These are phyloP conservation scores for Chymomyza costata DNA, from an alignment of 1,140 invertebrate species.

Conservation along the genomic window DNA sequence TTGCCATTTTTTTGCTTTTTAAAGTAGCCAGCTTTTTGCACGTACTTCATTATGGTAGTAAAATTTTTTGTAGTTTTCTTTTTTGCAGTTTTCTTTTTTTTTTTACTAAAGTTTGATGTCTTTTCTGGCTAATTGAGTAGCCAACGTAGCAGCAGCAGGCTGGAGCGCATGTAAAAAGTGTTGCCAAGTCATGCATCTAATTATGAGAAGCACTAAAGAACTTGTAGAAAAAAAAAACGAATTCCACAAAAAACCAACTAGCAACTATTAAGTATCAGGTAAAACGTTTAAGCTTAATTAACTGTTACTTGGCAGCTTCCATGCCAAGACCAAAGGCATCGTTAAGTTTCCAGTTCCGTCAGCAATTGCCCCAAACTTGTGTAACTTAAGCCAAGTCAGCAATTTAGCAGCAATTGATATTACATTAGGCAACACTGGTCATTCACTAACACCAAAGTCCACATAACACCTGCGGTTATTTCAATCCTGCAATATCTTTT, in stretches of 20 bases:
- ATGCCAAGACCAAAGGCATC: too few relatives aligned
- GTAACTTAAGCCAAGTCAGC: too few relatives aligned
- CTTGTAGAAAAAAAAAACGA: constrained; percentile 6
- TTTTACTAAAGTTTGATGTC: constrained; percentile 62
- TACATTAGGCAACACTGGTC: too few relatives aligned
- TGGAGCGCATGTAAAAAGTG: constrained; percentile 38
- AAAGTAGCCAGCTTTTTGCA: too few relatives aligned
- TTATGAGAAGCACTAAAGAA: constrained; percentile 53
- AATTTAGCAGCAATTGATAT: too few relatives aligned
- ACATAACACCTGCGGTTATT: too few relatives aligned
- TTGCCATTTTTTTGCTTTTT: constrained; percentile 16
- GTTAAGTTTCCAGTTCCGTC: too few relatives aligned
- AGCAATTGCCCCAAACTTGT: too few relatives aligned
- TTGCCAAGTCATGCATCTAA: constrained; percentile 69
- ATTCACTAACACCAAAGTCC: too few relatives aligned
- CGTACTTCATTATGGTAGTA: constrained; percentile 55
- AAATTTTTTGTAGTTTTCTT: background rate
- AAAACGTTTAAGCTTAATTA: constrained; percentile 55
- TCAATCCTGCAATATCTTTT: too few relatives aligned
- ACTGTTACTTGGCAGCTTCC: constrained; percentile 55
- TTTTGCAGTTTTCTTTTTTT: background rate
- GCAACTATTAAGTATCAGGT: constrained; percentile 39
- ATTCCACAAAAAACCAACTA: too few relatives aligned
- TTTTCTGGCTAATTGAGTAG: constrained; percentile 70
- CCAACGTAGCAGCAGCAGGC: constrained; percentile 11